phyloP scores from a whole-genome alignment of 2,888 invertebrate genomes.

The Drosophila meridionalis region DNA sequence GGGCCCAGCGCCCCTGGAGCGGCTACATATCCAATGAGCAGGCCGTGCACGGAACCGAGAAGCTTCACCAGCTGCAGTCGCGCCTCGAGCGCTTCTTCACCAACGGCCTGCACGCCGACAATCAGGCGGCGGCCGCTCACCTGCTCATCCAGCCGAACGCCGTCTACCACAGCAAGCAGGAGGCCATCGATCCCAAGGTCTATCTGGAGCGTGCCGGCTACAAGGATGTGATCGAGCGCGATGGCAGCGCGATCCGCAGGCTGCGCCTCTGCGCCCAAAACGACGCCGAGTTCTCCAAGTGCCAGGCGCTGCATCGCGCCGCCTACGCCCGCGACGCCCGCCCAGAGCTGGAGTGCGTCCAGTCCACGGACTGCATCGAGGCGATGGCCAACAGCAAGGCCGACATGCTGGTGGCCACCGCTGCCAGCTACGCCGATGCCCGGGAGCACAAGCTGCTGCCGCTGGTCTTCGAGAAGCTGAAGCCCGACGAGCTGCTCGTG shows the following conservation, averaged over 20 bases:
- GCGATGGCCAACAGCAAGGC: slow-evolving; percentile 76
- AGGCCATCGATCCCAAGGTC: slow-evolving; percentile 86
- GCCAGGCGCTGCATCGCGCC: slow-evolving; percentile 89
- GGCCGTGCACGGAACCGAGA: slow-evolving; percentile 74
- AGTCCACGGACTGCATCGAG: slow-evolving; percentile 86
- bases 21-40: slow-evolving; percentile 90
- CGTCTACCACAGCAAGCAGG: slow-evolving; percentile 85
- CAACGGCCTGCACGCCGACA: slow-evolving; percentile 81
- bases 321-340: slow-evolving; percentile 92
- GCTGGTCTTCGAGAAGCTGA: slow-evolving; percentile 81
- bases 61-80: slow-evolving; percentile 82
- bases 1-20: slow-evolving; percentile 95
- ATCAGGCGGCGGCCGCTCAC: slow-evolving; percentile 84
- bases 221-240: slow-evolving; percentile 90
- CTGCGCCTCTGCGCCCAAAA: slow-evolving; percentile 89
- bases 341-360: slow-evolving; percentile 92
- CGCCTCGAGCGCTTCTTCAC: slow-evolving; percentile 83
- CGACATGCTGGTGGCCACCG: slow-evolving; percentile 75
- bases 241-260: slow-evolving; percentile 89
- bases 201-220: slow-evolving; percentile 89
- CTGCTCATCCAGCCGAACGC: slow-evolving; percentile 88
- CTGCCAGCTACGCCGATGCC: slow-evolving; percentile 72
- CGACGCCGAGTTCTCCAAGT: slow-evolving; percentile 90
- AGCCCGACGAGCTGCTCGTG: slow-evolving; percentile 76
- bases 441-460: slow-evolving; percentile 75